A percentile compares a stretch with the other conserved stretches of the same genome.
phyloP scores from a whole-genome alignment of 1,140 invertebrate species.

The Elymnias hypermnestra region DNA sequence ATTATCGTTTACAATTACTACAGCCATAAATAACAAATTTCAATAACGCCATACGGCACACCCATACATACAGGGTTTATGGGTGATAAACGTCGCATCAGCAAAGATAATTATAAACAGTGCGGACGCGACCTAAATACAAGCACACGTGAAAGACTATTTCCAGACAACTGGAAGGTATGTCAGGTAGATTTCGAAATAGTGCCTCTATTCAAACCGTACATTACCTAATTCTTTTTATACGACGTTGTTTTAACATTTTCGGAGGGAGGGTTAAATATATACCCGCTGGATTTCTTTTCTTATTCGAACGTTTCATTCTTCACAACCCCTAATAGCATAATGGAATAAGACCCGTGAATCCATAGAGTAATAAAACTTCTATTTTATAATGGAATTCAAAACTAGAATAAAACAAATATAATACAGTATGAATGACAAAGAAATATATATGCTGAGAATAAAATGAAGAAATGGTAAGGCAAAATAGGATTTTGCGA shows the following conservation, averaged over 20 bases:
- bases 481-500: no score
- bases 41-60: constrained; percentile 16
- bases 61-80: constrained; percentile 38
- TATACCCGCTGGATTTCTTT: not conserved
- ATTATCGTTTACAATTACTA: not conserved
- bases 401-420: no score
- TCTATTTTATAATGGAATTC: no score
- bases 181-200: constrained; percentile 64
- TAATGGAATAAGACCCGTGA: no score
- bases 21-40: constrained; percentile 14
- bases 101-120: constrained; percentile 60
- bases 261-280: constrained; percentile 6
- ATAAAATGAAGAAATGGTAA: no score
- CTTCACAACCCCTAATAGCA: no score
- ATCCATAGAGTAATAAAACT: no score
- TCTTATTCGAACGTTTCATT: not conserved
- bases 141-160: constrained; percentile 56
- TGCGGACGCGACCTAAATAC: constrained; percentile 62
- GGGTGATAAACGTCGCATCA: constrained; percentile 46
- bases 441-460: no score
- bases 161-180: constrained; percentile 55
- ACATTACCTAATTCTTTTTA: constrained; percentile 24
- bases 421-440: no score
- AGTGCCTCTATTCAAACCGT: constrained; percentile 31
- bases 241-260: constrained; percentile 19